Evolutionary conservation across 2,113 vertebrate species (phyloP), one percentile per base, ranked within the genome.

Genomic region (Cricetomys ansorgei): DNA sequence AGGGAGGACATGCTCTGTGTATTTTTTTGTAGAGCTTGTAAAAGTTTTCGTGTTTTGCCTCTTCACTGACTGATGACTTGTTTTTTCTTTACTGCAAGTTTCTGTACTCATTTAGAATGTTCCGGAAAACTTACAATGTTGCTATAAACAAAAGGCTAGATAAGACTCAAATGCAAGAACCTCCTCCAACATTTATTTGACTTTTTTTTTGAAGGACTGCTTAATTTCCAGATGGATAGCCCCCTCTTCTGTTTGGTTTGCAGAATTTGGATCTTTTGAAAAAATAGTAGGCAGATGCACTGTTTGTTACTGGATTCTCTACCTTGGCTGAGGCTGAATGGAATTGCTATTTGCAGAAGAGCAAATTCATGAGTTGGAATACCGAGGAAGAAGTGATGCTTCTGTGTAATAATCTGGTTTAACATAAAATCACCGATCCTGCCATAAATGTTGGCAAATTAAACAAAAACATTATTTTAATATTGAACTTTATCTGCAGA

Each of bases 211-310:
- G 93, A 94, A 97, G 94, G 15, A 69, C 76, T 72, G 67, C 75
- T 94, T 94, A 92, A 96, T 97, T 96, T 97, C 53, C 96, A 95
- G 98, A 98, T 96, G 79, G 88, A 98, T 94, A 98, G 99, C 99
- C 98, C 98, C 99, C 98, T 98, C 98, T 99, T 96, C 98, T 98
- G 99, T 98, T 95, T 96, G 92, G 15, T 94, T 98, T 86, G 43
- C 76, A 97, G 89, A 97, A 98, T 97, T 97, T 88, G 57, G 85
- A 53, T 87, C 70, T 95, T 88, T 67, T 86, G 67, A 94, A 93
- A 91, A n/a, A 29, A 83, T 4, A 72, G 37, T 65, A 88, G 57
- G 43, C 85, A 53, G 43, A 45, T 50, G n/a, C 9, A 23, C 5
- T 64, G 15, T 72, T 13, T 59, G 83, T 87, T 43, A 73, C 62